phyloP scores from a whole-genome alignment of 2,797 vertebrate genomes.

The Mycteria americana region DNA sequence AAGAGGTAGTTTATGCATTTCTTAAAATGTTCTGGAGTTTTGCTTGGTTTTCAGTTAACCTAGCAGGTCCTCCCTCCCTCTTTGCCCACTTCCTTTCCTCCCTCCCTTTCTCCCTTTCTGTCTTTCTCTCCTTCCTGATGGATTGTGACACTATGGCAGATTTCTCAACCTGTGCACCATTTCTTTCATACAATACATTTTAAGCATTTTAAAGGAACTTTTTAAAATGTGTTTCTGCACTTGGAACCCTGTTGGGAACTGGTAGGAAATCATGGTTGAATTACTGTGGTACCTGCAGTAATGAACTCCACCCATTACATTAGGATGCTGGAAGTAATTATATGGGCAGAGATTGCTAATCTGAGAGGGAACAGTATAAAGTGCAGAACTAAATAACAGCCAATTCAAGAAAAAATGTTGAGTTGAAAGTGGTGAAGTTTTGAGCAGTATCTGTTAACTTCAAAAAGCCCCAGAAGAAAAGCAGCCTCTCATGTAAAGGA shows the following conservation, averaged over 20 bases:
- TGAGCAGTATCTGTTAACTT: background rate
- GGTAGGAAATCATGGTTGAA: background rate
- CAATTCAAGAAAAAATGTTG: background rate
- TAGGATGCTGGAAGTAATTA: background rate
- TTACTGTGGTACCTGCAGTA: background rate
- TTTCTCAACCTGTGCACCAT: background rate
- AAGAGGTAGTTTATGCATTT: background rate
- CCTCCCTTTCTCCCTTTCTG: background rate
- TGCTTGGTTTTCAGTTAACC: background rate
- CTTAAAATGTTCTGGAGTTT: background rate
- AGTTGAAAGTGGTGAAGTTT: background rate
- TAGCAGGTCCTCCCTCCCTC: background rate
- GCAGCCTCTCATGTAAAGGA: background rate
- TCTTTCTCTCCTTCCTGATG: background rate
- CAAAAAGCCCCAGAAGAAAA: background rate
- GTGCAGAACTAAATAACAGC: background rate
- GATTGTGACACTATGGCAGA: background rate
- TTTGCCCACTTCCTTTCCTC: fast-evolving
- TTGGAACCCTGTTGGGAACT: background rate
- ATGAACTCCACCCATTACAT: background rate
- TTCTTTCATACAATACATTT: background rate
- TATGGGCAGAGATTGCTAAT: background rate
- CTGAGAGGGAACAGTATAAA: background rate
- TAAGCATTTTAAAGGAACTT: background rate
- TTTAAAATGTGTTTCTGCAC: background rate